Evolutionary conservation across 2,888 invertebrate genomes (phyloP).

Genomic region (Cephus spinipes): DNA sequence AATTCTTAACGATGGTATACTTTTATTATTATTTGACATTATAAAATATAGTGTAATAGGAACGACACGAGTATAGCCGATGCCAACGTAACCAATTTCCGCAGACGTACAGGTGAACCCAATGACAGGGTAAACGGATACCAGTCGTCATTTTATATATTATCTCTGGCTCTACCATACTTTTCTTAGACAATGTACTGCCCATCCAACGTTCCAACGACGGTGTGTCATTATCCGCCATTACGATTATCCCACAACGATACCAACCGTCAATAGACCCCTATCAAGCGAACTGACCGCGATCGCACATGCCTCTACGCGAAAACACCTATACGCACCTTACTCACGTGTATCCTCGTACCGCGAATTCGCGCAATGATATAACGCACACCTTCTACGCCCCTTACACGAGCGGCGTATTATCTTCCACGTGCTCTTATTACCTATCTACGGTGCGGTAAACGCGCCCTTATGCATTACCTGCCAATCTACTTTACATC

Average conservation of each 20-base stretch:
- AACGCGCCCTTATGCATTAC: background rate
- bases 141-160: background rate
- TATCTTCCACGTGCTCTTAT: background rate
- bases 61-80: background rate
- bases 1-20: background rate
- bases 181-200: background rate
- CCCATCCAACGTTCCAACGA: background rate
- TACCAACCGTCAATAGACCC: conserved; percentile 8
- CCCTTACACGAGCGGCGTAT: background rate
- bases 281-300: conserved; percentile 6
- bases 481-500: background rate
- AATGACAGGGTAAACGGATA: conserved; percentile 1
- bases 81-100: background rate
- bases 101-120: background rate
- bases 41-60: background rate
- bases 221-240: conserved; percentile 8
- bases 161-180: background rate
- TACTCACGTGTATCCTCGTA: background rate
- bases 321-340: background rate
- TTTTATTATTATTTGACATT: background rate
- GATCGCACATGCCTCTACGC: background rate
- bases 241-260: conserved; percentile 8
- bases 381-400: background rate
- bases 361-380: conserved; percentile 8
- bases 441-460: background rate